Evolutionary conservation across 2,797 vertebrate genomes (phyloP), one percentile per base, ranked within the genome.

Genomic region (Numenius phaeopus): DNA sequence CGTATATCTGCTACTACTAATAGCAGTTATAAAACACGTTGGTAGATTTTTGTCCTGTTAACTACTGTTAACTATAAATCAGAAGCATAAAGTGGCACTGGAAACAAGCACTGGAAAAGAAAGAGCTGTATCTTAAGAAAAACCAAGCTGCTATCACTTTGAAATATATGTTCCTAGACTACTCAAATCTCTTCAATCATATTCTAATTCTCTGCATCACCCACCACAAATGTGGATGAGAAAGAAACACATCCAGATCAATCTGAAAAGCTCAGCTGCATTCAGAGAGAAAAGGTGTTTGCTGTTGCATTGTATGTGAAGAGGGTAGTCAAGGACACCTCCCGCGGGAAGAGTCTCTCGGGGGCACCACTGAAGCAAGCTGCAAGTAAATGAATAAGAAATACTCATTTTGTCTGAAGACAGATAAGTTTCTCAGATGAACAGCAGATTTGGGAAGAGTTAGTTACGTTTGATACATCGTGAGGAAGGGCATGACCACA

Each of bases 401-500:
- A 34, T 24, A 44, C 6, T 64, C 1, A 0, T 59, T 87, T 62
- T 61, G 14, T 65, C 40, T 65, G 26, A 69, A 83, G 44, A 49
- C 20, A 71, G 57, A 73, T 1, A 5, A 78, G 26, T 78, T 76
- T 58, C 49, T 75, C 18, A 12, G 27, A 34, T 2, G 4, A 17
- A 49, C 9, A 57, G 70, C 3, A 46, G 11, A 78, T 81, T 10
- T 30, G 46, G 14, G 34, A 80, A 78, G 47, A 90, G 46, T 72
- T 78, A 87, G 32, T 79, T 83, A 75, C 0, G 1, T 27, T 40
- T 37, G 11, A 42, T 11, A 57, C 26, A 46, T 20, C 9, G 7
- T 4, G 19, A 89, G 34, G 58, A 87, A 82, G 0, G 0, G 19
- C 27, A 73, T 0, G 1, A 78, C 46, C 8, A 14, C 34, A 92